These are phyloP conservation scores for Austrofundulus limnaeus DNA, from an alignment of 2,113 vertebrate genomes.

Conservation along the genomic window DNA sequence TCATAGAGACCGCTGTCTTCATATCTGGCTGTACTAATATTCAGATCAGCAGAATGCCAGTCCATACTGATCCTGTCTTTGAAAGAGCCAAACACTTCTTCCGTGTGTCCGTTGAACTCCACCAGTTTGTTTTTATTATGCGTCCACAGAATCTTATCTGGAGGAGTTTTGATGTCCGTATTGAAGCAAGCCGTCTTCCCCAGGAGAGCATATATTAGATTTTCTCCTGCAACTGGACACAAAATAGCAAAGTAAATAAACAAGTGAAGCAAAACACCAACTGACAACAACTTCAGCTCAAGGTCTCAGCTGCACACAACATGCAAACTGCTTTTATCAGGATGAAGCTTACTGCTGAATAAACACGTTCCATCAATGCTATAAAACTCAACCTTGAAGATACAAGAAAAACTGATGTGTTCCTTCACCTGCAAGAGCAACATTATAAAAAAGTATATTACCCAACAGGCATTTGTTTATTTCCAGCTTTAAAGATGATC, in stretches of 20 bases:
- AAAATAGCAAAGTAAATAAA: not conserved
- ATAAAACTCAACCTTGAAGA: not conserved
- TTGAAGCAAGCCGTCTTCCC: constrained; percentile 15
- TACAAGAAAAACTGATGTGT: too few species aligned
- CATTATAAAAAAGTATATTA: too few species aligned
- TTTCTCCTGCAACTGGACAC: constrained; percentile 30
- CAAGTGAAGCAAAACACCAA: not conserved
- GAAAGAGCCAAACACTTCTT: not conserved
- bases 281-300: not conserved
- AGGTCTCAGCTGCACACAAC: too few species aligned
- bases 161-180: rapidly evolving
- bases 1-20: constrained; percentile 64
- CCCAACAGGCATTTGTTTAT: too few species aligned
- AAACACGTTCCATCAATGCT: not conserved
- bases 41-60: constrained; percentile 37
- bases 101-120: constrained; percentile 28
- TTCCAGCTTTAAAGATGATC: too few species aligned
- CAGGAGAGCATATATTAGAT: constrained; percentile 4
- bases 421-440: too few species aligned
- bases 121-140: constrained; percentile 50
- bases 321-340: not conserved
- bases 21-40: constrained; percentile 21
- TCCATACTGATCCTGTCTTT: constrained; percentile 40
- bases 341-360: not conserved
- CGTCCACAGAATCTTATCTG: constrained; percentile 62